Evolutionary conservation across 2,797 vertebrate species (phyloP).

Genomic region (Perdix hodgsoniae): DNA sequence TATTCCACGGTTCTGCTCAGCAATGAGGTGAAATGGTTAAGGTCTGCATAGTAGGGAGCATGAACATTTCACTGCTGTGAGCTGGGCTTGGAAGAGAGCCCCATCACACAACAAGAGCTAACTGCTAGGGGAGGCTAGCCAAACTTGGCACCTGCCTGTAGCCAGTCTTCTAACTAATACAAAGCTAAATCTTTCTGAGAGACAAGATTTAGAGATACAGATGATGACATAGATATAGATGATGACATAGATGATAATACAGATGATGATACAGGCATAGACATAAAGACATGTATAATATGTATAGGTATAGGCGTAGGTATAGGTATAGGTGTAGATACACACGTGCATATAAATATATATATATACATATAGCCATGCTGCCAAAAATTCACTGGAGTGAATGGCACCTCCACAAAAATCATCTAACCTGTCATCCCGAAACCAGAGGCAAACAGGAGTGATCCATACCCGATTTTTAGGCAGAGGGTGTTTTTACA

Average conservation of each 20-base stretch:
- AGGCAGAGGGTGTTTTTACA: neutral
- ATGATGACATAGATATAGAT: neutral
- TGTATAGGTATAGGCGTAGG: neutral
- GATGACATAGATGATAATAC: too few relatives aligned
- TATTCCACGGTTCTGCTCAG: neutral
- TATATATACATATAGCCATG: neutral
- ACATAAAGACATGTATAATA: neutral
- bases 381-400: neutral
- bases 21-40: neutral
- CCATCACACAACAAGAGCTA: neutral
- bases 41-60: neutral
- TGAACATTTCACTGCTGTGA: neutral
- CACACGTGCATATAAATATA: too few relatives aligned
- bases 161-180: neutral
- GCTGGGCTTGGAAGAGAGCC: neutral
- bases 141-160: neutral
- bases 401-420: neutral
- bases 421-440: accelerated
- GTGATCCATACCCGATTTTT: neutral
- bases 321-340: neutral
- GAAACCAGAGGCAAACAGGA: neutral
- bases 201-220: neutral
- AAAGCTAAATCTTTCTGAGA: neutral
- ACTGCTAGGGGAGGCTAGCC: neutral
- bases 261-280: neutral